Evolutionary conservation across 1,140 invertebrate species (phyloP).

Genomic region (Heliconius eleuchia): DNA sequence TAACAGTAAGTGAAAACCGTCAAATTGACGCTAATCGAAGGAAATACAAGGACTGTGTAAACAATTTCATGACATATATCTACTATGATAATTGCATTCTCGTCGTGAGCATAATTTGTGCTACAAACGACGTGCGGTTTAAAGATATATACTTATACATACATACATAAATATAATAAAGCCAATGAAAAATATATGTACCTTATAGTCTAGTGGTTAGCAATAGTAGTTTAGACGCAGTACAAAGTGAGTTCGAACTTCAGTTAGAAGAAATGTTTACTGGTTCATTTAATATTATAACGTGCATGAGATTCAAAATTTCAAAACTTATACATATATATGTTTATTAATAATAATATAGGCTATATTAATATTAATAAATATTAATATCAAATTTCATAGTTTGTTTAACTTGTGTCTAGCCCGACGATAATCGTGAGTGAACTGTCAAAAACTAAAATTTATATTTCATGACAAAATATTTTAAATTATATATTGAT

Average conservation of each 20-base stretch:
- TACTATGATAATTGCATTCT: constrained; percentile 23
- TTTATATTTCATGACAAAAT: not conserved
- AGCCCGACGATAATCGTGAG: not conserved
- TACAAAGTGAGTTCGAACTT: not conserved
- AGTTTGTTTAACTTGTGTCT: not conserved
- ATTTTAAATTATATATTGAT: not conserved
- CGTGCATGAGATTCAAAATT: too few species aligned
- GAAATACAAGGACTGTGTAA: constrained; percentile 29
- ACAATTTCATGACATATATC: constrained; percentile 23
- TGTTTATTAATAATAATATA: too few species aligned
- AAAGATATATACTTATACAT: not conserved
- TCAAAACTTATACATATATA: too few species aligned
- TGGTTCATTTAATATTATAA: too few species aligned
- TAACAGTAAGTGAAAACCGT: not conserved
- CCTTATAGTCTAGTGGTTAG: too few species aligned
- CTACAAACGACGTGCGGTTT: not conserved
- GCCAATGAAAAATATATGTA: not conserved
- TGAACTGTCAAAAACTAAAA: not conserved
- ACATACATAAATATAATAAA: not conserved
- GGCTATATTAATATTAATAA: too few species aligned
- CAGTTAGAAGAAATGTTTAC: too few species aligned
- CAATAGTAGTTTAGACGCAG: too few species aligned
- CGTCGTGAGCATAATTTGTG: constrained; percentile 17
- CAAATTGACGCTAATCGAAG: constrained; percentile 18
- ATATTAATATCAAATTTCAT: too few species aligned